Conservation (phyloP, 1,140 invertebrate genomes). For the Aethina tumida region DNA sequence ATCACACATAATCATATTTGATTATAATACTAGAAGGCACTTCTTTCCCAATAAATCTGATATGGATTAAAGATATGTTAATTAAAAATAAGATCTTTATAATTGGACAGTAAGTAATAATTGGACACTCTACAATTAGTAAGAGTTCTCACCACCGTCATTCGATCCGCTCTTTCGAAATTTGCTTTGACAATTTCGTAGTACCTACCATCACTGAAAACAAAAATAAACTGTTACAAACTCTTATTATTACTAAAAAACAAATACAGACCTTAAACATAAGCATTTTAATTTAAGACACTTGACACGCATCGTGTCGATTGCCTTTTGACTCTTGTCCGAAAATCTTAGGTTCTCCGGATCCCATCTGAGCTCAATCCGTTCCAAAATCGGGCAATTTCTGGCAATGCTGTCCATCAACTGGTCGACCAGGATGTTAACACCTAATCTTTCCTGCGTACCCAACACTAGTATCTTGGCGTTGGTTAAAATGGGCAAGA, state of each 20-base stretch:
- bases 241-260: conserved; percentile 2
- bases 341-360: conserved; percentile 96
- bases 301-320: conserved; percentile 81
- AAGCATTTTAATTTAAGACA: conserved; percentile 77
- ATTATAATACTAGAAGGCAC: conserved; percentile 5
- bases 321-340: conserved; percentile 97
- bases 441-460: conserved; percentile 88
- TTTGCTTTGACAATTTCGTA: conserved; percentile 99
- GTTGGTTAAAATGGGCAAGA: conserved; percentile 81
- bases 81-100: conserved; percentile 91
- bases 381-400: conserved; percentile 78
- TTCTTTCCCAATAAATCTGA: conserved; percentile 4
- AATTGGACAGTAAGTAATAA: conserved; percentile 84
- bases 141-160: conserved; percentile 90
- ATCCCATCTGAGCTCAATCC: conserved; percentile 95
- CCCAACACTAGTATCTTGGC: conserved; percentile 94
- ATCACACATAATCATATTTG: not conserved
- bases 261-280: conserved; percentile 59
- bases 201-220: conserved; percentile 91
- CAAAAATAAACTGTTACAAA: conserved; percentile 14
- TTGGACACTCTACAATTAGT: conserved; percentile 87
- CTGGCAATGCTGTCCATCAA: conserved; percentile 96
- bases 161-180: conserved; percentile 94
- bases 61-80: conserved; percentile 44
- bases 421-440: conserved; percentile 95